These are phyloP conservation scores for Acanthis flammea DNA, from an alignment of 2,797 vertebrate genomes.

Conservation along the genomic window DNA sequence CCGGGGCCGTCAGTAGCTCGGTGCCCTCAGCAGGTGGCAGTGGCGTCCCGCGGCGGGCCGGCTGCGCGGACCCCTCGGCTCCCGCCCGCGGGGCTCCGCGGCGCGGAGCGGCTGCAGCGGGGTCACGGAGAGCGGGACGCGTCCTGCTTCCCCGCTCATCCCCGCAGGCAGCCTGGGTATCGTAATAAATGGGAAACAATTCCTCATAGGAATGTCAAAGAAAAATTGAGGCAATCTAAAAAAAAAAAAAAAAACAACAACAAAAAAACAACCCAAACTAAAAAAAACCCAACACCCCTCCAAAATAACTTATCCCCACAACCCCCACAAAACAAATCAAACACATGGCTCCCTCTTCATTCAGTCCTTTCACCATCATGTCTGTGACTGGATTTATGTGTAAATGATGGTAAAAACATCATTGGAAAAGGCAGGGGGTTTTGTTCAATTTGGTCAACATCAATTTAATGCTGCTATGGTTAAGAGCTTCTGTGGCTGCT, in stretches of 20 bases:
- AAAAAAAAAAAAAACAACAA: too few species aligned
- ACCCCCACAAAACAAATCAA: background rate
- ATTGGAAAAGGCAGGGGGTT: accelerated
- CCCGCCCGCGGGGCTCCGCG: background rate
- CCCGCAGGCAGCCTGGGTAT: background rate
- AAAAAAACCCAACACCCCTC: background rate
- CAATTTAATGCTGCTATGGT: background rate
- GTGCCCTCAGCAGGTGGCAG: slow-evolving; percentile 71
- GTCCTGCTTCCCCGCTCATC: background rate
- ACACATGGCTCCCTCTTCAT: background rate
- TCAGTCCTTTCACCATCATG: background rate
- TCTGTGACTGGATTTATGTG: background rate
- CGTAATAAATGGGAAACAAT: accelerated
- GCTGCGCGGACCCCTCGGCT: background rate
- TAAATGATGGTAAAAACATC: background rate
- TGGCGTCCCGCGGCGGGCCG: slow-evolving; percentile 45
- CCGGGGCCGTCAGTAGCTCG: slow-evolving; percentile 21
- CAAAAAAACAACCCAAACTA: background rate
- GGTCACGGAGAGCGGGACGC: accelerated
- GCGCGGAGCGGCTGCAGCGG: background rate
- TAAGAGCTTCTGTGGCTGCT: background rate
- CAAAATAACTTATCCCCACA: too few species aligned
- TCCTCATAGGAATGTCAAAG: background rate
- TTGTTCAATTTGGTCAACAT: background rate
- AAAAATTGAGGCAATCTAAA: background rate